Conservation (phyloP, 2,113 vertebrate genomes). For the Corythoichthys haematopterus region DNA sequence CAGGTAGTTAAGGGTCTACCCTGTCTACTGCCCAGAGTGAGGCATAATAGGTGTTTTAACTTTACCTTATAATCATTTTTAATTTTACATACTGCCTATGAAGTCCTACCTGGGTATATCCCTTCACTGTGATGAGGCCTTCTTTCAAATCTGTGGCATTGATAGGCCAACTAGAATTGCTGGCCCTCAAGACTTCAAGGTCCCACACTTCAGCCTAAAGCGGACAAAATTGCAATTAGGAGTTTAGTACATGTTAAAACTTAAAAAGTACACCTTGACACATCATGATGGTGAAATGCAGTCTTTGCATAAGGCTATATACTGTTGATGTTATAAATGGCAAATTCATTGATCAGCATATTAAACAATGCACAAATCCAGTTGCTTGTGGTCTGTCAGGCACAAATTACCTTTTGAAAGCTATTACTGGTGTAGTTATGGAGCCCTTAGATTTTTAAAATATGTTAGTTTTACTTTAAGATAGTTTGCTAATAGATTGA, state of each 20-base stretch:
- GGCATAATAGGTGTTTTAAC: background rate
- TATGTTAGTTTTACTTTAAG: background rate
- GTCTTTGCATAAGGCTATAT: background rate
- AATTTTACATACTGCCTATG: background rate
- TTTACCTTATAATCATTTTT: background rate
- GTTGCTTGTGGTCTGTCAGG: background rate
- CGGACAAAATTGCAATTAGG: background rate
- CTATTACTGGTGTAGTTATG: background rate
- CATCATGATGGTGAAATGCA: background rate
- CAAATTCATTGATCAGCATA: background rate
- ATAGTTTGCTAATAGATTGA: too few relatives aligned
- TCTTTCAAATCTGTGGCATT: constrained; percentile 85
- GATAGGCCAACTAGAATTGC: constrained; percentile 82
- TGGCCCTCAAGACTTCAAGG: constrained; percentile 85
- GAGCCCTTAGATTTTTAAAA: background rate
- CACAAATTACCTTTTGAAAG: background rate
- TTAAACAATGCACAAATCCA: background rate
- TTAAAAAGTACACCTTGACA: too few relatives aligned
- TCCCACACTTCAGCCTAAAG: constrained; percentile 97
- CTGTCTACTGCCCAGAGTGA: too few relatives aligned
- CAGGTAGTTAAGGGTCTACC: too few relatives aligned
- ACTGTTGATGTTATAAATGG: background rate
- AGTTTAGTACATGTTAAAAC: background rate
- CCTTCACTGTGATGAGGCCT: constrained; percentile 89
- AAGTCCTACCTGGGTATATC: constrained; percentile 82